Base-by-base conservation (phyloP, 1,140 invertebrate species). In the Amphibalanus amphitrite region DNA sequence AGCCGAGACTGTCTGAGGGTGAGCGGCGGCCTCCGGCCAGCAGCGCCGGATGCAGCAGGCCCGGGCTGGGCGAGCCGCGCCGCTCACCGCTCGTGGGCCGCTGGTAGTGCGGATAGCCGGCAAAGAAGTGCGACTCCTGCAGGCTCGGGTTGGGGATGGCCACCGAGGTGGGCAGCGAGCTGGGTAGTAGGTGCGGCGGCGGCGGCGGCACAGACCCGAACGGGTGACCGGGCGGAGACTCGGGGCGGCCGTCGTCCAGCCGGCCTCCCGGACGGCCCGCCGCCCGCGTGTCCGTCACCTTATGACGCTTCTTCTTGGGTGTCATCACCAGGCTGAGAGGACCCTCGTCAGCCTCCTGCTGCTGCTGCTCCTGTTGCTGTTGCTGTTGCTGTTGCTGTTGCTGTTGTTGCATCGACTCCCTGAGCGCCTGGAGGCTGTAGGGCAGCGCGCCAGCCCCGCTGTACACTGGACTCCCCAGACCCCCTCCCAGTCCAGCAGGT, bases 121-220 rank as follows among this genome's bases (percentile, higher is more conserved):
- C 47, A 20, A 59, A 59, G 76, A 96, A 88, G 82, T 95, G 91
- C 74, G 91, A 93, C 82, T 96, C 93, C 83, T 95, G 92, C 74
- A 97, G 84, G 77, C 92, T 91, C 67, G 93, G 94, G 82, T 97
- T 97, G 70, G 93, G 92, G 81, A 97, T 96, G 78, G 93, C 93
- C 78, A 97, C 93, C 71, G 91, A 91, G 65, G 92, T 94, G 73
- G 92, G 91, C 79, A 95, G 84, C 72, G 92, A 92, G 69, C 90
- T 89, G 69, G 89, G 89, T 77, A 93, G 85, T 84, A 91, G 87
- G 75, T 91, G 89, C 69, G 91, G 91, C 74, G 88, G 85, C 20
- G 77, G 74, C 64, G 74, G 96, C 84, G 78, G 92, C 90, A 69
- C 93, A 93, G 82, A 95, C 95, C 71, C 92, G 91, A 82, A 95